A percentile compares a stretch with the other conserved stretches of the same genome.
These are phyloP conservation scores for Megalops atlanticus DNA, from an alignment of 2,113 vertebrate species.

Conservation along the genomic window DNA sequence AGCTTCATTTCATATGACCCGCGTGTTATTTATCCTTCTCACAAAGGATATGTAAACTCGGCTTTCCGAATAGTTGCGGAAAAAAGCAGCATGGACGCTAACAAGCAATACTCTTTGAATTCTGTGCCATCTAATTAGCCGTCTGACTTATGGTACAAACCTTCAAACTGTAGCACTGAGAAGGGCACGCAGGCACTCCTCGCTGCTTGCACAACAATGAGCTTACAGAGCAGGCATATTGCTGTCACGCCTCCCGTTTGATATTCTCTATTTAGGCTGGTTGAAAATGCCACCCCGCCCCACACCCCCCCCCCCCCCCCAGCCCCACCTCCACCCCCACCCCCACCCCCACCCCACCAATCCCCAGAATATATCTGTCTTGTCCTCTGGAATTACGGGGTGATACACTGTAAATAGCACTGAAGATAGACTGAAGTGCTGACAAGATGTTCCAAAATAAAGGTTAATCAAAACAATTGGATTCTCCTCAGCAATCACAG, in stretches of 20 bases:
- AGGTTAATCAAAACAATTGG: conserved; percentile 5
- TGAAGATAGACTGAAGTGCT: neutral
- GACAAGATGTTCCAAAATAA: conserved; percentile 5
- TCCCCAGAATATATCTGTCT: neutral
- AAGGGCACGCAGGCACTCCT: neutral
- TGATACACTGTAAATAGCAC: neutral
- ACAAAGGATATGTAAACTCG: too few relatives aligned
- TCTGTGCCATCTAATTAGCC: neutral
- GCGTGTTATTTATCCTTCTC: too few relatives aligned
- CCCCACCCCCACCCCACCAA: neutral
- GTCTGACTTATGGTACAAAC: neutral
- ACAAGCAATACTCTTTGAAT: neutral
- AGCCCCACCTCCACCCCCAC: neutral
- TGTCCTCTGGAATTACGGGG: neutral
- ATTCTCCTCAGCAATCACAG: conserved; percentile 2
- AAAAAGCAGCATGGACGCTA: neutral
- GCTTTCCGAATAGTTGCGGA: too few relatives aligned
- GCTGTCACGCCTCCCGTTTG: neutral
- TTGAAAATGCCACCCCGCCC: neutral
- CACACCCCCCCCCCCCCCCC: neutral
- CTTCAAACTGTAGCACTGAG: neutral
- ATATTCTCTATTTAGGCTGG: neutral
- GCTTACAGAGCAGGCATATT: neutral
- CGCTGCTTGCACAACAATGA: neutral
- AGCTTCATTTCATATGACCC: too few relatives aligned